Evolutionary conservation across 1,140 invertebrate species (phyloP).

Genomic region (Rhopalosiphum maidis): DNA sequence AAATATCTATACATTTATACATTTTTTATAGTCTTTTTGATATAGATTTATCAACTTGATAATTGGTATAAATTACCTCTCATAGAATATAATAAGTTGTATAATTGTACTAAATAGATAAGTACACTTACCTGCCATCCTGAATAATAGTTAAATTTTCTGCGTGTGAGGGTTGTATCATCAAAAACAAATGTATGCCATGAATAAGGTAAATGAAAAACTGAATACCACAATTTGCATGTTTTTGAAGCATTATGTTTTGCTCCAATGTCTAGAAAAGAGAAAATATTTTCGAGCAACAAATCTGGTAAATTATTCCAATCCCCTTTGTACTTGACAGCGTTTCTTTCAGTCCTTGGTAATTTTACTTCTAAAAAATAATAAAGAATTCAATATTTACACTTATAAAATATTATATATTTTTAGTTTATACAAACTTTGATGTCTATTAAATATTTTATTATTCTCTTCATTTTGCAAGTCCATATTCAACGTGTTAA

Average conservation of each 20-base stretch:
- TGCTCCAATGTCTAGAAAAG: constrained; percentile 71
- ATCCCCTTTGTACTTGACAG: constrained; percentile 56
- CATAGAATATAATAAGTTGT: background rate
- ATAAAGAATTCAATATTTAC: background rate
- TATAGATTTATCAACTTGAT: background rate
- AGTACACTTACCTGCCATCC: constrained; percentile 73
- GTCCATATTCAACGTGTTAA: constrained; percentile 14
- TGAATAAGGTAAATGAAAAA: constrained; percentile 76
- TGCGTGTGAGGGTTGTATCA: constrained; percentile 76
- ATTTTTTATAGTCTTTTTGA: background rate
- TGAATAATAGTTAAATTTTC: constrained; percentile 82
- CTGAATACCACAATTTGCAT: constrained; percentile 73
- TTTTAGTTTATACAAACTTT: background rate
- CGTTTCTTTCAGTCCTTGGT: background rate
- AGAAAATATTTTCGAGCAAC: constrained; percentile 79
- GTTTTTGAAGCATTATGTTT: constrained; percentile 77
- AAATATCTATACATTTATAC: background rate
- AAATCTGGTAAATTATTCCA: constrained; percentile 80
- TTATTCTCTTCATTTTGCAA: constrained; percentile 20
- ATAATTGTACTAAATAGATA: constrained; percentile 6
- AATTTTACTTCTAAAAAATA: background rate
- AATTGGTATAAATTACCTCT: background rate
- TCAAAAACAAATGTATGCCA: constrained; percentile 77
- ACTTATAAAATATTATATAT: background rate
- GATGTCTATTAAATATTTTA: background rate